These are phyloP conservation scores for Cromileptes altivelis DNA, from an alignment of 2,113 vertebrate species.

Conservation along the genomic window DNA sequence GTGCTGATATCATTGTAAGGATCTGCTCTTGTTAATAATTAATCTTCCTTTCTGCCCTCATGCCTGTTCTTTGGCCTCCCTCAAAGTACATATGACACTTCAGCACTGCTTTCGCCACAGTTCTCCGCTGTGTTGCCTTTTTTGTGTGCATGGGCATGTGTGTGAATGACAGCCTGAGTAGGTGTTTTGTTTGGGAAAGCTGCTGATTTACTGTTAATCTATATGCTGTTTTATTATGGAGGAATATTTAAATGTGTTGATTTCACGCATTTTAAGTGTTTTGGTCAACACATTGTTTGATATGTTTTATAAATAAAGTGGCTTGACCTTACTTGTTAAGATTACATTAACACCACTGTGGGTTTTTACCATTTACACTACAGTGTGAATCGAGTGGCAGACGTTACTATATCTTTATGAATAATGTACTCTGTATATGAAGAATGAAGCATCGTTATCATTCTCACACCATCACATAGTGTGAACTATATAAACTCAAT, in stretches of 20 bases:
- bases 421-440: neutral
- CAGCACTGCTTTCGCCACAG: neutral
- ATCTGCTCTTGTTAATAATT: conserved; percentile 73
- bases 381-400: neutral
- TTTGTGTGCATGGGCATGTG: neutral
- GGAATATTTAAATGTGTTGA: neutral
- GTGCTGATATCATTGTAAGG: conserved; percentile 56
- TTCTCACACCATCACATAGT: neutral
- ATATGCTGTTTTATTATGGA: neutral
- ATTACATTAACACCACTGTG: neutral
- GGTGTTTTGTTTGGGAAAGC: neutral
- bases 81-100: conserved; percentile 6
- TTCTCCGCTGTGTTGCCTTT: neutral
- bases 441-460: neutral
- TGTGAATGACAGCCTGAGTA: neutral
- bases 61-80: conserved; percentile 48
- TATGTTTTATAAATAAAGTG: neutral
- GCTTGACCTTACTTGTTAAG: neutral
- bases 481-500: neutral
- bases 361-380: neutral
- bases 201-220: neutral
- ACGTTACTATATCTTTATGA: neutral
- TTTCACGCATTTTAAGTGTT: conserved; percentile 11
- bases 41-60: conserved; percentile 45
- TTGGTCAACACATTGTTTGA: conserved; percentile 8